Percentiles rank a stretch among this genome's conserved stretches.
phyloP scores from a whole-genome alignment of 2,113 vertebrate genomes.

The Scatophagus argus region DNA sequence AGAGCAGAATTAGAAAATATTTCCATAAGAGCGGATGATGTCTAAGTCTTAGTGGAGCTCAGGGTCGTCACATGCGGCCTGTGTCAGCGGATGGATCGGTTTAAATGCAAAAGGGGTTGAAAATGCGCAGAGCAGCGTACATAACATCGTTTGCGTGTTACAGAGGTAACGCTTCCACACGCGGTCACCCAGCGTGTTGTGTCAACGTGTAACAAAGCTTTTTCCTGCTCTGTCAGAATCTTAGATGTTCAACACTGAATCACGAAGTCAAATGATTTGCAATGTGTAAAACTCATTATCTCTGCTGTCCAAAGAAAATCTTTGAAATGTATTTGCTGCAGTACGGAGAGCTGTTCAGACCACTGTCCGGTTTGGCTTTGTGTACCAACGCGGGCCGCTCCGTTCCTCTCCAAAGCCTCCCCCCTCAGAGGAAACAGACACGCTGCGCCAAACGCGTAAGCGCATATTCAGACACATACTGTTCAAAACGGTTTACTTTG shows the following conservation, averaged over 20 bases:
- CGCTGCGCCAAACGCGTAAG: background rate
- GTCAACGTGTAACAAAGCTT: background rate
- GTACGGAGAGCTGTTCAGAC: too few relatives aligned
- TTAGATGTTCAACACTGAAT: background rate
- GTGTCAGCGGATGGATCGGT: background rate
- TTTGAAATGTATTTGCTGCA: background rate
- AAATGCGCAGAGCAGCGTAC: too few relatives aligned
- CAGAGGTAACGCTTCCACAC: too few relatives aligned
- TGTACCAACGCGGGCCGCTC: background rate
- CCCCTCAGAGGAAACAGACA: background rate
- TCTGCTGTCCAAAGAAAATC: too few relatives aligned
- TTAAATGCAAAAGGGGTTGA: too few relatives aligned
- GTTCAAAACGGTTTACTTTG: background rate
- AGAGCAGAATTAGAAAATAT: background rate
- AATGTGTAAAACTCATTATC: too few relatives aligned
- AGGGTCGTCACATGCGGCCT: background rate
- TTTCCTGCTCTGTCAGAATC: background rate
- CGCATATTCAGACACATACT: background rate
- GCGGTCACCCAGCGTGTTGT: background rate
- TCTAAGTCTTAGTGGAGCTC: background rate
- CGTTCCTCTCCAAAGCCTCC: background rate
- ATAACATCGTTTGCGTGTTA: too few relatives aligned
- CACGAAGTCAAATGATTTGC: background rate
- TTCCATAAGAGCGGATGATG: background rate
- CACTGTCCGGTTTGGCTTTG: background rate